Evolutionary conservation across 2,888 invertebrate genomes (phyloP), one percentile per base, ranked within the genome.

Genomic region (Heliconius erato): DNA sequence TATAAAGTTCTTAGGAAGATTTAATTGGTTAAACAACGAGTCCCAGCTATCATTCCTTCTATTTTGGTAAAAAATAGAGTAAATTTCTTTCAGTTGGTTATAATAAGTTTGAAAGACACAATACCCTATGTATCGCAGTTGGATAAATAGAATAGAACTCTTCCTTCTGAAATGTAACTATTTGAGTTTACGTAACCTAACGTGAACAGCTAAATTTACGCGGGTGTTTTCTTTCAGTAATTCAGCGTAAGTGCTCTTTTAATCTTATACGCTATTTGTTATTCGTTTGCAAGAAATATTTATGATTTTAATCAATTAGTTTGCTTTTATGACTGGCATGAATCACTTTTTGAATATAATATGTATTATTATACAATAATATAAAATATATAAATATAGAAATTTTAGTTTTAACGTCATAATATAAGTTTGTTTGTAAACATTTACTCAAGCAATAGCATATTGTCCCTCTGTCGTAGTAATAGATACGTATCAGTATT

Each of bases 401-500:
- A 7, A 28, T 9, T 28, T 44, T 67, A 44, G 19, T 67, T 68
- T 76, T 63, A 16, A 68, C 68, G 26, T 59, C n/a, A 63, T 28
- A 32, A 28, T 23, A 49, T 23, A 71, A 9, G 16, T 77, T 77
- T 81, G 63, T 77, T 77, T 71, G 77, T 81, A 82, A 82, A 74
- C 54, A 28, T 78, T 79, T 69, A 79, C 79, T 77, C 59, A 72
- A 83, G 79, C 84, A 84, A 79, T 84, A 71, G 79, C 83, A 83
- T 83, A 83, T 83, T 84, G 67, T 81, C 79, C 79, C 79, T 87
- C 85, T 86, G 84, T 82, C 81, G 63, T 80, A 82, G 85, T 87
- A 88, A 88, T 89, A 88, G 87, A 86, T 90, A 90, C 89, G 91
- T 92, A 91, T 93, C 91, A 88, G 89, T 91, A 87, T 88, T 93